Evolutionary conservation across 2,113 vertebrate genomes (phyloP), one percentile per base, ranked within the genome.

Genomic region (Pterocles orientalis): DNA sequence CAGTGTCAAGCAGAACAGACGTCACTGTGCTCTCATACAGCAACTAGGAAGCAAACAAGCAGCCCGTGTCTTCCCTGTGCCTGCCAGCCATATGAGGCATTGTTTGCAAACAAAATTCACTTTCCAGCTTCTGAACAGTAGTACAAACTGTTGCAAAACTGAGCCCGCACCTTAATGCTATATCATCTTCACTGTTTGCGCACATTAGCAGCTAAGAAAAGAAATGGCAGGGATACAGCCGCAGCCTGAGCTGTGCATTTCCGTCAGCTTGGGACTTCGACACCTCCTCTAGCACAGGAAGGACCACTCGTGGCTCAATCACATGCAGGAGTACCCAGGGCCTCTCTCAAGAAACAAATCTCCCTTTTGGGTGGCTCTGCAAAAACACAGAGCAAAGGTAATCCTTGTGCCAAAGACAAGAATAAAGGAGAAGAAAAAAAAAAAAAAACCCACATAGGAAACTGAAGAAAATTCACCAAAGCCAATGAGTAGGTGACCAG

Each of bases 121-220:
- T 65, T 43, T 68, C 19, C 45, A 65, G n/a, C 47, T 80, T 80
- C 79, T n/a, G 10, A 92, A 45, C 2, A 34, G n/a, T 3, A 25
- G 18, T 2, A 84, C 3, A 86, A 86, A 68, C 7, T 14, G 16
- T 2, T 23, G 31, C 20, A 68, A 78, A 81, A 58, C 10, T 28
- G 54, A 94, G 33, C 21, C 60, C 0, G 0, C 6, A 21, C 4
- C 9, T 36, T 47, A 50, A 31, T 1, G 1, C 18, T 47, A 0
- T 12, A 5, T 10, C 14, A 26, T 31, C 41, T 39, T 71, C 1
- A 9, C 12, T 13, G 20, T 12, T 84, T 64, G 36, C 58, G 29
- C 51, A 11, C 13, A 2, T 23, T 6, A 41, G 23, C 61, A 82
- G 28, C 47, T 48, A n/a, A 19, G 47, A 65, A 15, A 21, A 54